Evolutionary conservation across 92 coral and sea anemone species (phyloP).

Genomic region (Zoanthus sociatus): DNA sequence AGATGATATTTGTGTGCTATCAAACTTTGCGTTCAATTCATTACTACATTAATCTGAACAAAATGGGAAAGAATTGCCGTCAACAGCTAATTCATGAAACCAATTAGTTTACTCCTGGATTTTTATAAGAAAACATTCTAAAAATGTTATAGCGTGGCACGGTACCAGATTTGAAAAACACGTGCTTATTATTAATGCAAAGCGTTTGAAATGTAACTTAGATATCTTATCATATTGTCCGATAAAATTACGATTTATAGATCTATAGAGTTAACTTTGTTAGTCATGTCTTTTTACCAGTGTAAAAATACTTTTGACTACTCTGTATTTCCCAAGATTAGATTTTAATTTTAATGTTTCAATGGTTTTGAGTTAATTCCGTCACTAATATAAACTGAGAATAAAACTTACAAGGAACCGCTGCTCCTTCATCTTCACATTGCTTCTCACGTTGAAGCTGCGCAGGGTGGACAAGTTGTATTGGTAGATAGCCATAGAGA

Average conservation of each 20-base stretch:
- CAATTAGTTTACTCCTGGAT: not conserved
- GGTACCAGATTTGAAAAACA: constrained; percentile 20
- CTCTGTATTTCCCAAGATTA: not conserved
- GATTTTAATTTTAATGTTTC: not conserved
- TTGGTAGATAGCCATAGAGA: constrained; percentile 91
- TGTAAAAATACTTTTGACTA: too few species aligned
- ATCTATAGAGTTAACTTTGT: not conserved
- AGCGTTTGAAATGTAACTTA: not conserved
- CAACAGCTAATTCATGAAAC: not conserved
- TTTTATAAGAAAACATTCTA: not conserved
- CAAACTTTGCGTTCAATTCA: too few species aligned
- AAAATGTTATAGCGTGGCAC: not conserved
- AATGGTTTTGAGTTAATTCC: not conserved
- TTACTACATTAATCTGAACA: too few species aligned
- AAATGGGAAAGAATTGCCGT: too few species aligned
- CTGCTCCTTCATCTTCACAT: constrained; percentile 51
- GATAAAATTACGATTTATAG: not conserved
- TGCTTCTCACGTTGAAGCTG: constrained; percentile 80
- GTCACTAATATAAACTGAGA: not conserved
- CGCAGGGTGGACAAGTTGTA: constrained; percentile 90
- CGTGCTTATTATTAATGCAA: constrained; percentile 31
- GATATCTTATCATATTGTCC: not conserved
- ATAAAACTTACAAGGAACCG: constrained; percentile 74
- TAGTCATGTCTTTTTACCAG: not conserved
- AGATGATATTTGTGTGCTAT: too few species aligned